A percentile compares a stretch with the other conserved stretches of the same genome.
Evolutionary conservation across 2,888 invertebrate genomes (phyloP).

Genomic region (Antheraea yamamai): DNA sequence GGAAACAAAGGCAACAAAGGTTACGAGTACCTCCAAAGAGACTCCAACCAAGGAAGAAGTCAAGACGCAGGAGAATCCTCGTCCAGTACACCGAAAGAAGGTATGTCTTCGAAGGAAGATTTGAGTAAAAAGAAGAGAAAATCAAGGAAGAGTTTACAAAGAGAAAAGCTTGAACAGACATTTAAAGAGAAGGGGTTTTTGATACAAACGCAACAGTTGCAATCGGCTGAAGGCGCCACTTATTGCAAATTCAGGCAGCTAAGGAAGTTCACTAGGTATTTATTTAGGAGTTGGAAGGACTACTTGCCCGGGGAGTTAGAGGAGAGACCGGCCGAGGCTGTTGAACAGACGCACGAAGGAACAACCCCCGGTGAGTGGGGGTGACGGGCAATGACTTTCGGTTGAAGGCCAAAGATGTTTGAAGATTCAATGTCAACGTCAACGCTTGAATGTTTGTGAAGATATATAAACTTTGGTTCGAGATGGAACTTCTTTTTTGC

Average conservation of each 20-base stretch:
- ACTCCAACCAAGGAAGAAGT: slow-evolving; percentile 81
- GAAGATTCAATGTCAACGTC: too few species aligned
- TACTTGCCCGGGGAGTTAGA: slow-evolving; percentile 90
- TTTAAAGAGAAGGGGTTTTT: slow-evolving; percentile 96
- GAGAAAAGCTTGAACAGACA: slow-evolving; percentile 94
- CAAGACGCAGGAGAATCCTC: slow-evolving; percentile 46
- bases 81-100: slow-evolving; percentile 38
- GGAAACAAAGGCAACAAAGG: slow-evolving; percentile 91
- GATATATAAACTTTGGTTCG: neutral
- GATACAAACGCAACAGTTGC: slow-evolving; percentile 95
- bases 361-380: slow-evolving; percentile 54
- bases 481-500: neutral
- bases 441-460: neutral
- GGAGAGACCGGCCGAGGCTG: slow-evolving; percentile 39
- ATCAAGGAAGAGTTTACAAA: slow-evolving; percentile 90
- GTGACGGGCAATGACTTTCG: slow-evolving; percentile 36
- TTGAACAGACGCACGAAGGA: slow-evolving; percentile 32
- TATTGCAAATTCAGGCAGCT: slow-evolving; percentile 96
- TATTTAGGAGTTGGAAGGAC: slow-evolving; percentile 96
- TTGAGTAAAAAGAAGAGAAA: slow-evolving; percentile 85
- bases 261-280: slow-evolving; percentile 93
- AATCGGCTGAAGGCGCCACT: slow-evolving; percentile 95
- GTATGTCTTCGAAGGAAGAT: slow-evolving; percentile 55
- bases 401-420: slow-evolving; percentile 1
- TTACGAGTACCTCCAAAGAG: slow-evolving; percentile 89